phyloP scores from a whole-genome alignment of 2,113 vertebrate genomes.

The Platycercus adscitus region DNA sequence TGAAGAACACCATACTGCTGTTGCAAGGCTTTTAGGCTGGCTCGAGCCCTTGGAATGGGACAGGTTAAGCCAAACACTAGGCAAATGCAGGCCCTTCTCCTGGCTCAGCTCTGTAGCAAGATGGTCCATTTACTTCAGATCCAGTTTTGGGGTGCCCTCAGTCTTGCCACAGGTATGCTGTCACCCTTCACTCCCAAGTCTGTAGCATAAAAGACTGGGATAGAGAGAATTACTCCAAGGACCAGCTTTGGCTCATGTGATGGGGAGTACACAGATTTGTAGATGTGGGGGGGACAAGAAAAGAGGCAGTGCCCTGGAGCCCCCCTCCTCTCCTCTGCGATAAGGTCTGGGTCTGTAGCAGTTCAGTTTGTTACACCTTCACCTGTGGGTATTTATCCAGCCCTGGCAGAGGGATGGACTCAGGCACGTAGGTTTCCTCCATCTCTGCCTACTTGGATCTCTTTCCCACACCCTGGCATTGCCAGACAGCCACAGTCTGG shows the following conservation, averaged over 20 bases:
- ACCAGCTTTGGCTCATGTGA: neutral
- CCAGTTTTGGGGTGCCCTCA: neutral
- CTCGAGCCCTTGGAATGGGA: neutral
- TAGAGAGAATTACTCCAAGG: neutral
- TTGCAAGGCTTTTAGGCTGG: neutral
- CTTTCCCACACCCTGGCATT: neutral
- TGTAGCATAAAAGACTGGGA: neutral
- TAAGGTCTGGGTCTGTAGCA: neutral
- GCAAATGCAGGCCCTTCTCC: neutral
- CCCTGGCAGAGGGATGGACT: neutral
- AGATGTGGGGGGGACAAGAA: neutral
- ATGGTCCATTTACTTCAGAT: neutral
- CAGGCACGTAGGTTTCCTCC: neutral
- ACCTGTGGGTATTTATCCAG: neutral
- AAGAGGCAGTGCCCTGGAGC: neutral
- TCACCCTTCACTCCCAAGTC: neutral
- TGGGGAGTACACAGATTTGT: neutral
- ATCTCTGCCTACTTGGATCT: neutral
- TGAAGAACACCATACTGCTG: neutral
- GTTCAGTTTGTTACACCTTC: neutral
- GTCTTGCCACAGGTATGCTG: neutral
- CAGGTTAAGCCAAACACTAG: neutral
- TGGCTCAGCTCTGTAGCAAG: neutral
- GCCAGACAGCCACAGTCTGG: constrained; percentile 12
- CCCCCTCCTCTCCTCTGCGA: neutral